Percentiles rank a stretch among this genome's conserved stretches.
Conservation (phyloP, 2,888 invertebrate species). For the Quadriops clusia region DNA sequence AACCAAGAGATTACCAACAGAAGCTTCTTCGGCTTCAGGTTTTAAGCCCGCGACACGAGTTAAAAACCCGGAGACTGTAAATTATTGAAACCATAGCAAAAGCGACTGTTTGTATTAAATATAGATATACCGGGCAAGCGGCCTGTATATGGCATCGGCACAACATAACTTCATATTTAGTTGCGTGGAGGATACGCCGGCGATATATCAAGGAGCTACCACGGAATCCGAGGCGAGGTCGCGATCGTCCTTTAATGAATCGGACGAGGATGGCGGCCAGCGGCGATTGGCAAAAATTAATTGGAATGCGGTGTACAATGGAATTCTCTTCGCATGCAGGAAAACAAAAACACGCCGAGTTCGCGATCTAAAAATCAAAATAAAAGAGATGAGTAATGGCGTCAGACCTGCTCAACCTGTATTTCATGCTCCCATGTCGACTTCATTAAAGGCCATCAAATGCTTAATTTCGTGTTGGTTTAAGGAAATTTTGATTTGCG, state of each 20-base stretch:
- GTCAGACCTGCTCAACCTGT: conserved; percentile 38
- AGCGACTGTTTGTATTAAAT: conserved; percentile 26
- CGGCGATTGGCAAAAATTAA: conserved; percentile 32
- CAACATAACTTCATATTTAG: conserved; percentile 23
- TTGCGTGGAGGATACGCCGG: conserved; percentile 15
- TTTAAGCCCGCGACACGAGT: no score
- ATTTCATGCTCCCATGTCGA: conserved; percentile 37
- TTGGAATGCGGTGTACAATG: conserved; percentile 33
- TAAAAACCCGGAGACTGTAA: no score
- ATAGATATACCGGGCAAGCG: conserved; percentile 23
- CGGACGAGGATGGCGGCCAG: conserved; percentile 23
- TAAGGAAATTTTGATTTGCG: no score
- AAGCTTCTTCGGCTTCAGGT: no score
- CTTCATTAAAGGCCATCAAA: conserved; percentile 37
- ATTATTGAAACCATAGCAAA: conserved; percentile 22
- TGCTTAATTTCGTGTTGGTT: conserved; percentile 28
- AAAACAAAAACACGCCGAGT: conserved; percentile 29
- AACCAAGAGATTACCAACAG: not conserved
- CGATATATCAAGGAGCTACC: conserved; percentile 1
- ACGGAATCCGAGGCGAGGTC: not conserved
- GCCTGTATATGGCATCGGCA: conserved; percentile 23
- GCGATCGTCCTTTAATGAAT: conserved; percentile 15
- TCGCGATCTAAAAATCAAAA: conserved; percentile 35
- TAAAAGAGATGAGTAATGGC: conserved; percentile 39
- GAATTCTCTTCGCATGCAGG: conserved; percentile 35